Conservation (phyloP, 2,888 invertebrate species). For the Andrena hattorfiana region DNA sequence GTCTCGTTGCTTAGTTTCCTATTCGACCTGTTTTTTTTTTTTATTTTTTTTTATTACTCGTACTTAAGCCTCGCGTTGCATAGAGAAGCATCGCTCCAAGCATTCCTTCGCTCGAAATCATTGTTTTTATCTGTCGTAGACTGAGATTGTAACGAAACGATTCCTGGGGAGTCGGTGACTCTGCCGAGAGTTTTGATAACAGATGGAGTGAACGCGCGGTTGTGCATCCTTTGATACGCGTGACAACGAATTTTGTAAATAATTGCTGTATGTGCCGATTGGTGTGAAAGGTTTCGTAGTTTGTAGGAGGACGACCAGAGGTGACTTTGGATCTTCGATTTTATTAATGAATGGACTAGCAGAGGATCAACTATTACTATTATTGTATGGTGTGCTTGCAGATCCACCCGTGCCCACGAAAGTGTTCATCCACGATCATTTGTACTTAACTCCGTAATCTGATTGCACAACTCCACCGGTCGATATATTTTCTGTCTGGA, state of each 20-base stretch:
- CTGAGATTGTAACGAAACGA: not conserved
- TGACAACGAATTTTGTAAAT: not conserved
- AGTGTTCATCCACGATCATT: constrained; percentile 23
- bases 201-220: not conserved
- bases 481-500: not conserved
- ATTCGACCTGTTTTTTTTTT: not conserved
- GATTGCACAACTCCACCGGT: not conserved
- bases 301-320: not conserved
- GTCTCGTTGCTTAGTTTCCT: not conserved
- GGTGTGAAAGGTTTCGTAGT: not conserved
- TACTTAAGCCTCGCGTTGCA: not conserved
- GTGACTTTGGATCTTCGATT: not conserved
- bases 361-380: not conserved
- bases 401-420: constrained; percentile 6
- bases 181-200: not conserved
- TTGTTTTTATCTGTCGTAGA: not conserved
- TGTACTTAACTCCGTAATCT: constrained; percentile 41
- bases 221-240: not conserved
- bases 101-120: not conserved
- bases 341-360: not conserved
- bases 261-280: not conserved
- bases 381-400: constrained; percentile 3
- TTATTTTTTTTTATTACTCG: not conserved
- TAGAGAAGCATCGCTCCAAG: not conserved
- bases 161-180: constrained; percentile 31